Evolutionary conservation across 2,797 vertebrate species (phyloP).

Genomic region (Pangasius larnaudii): DNA sequence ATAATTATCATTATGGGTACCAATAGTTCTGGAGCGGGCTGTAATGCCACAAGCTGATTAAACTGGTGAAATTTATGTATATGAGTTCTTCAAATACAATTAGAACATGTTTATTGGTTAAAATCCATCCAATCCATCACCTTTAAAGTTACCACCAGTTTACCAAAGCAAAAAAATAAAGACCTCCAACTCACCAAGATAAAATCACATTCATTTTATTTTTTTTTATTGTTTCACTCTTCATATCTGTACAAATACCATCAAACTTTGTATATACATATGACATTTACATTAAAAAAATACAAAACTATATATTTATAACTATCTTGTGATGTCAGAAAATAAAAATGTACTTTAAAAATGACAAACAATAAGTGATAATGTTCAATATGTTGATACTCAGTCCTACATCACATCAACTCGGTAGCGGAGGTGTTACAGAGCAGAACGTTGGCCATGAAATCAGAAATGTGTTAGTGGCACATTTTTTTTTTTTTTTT

Average conservation of each 20-base stretch:
- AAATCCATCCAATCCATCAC: neutral
- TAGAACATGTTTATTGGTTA: neutral
- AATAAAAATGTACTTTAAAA: conserved; percentile 89
- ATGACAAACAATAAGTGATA: conserved; percentile 69
- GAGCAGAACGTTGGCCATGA: conserved; percentile 74
- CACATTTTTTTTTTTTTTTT: conserved; percentile 61
- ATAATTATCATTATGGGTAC: neutral
- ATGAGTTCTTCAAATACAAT: neutral
- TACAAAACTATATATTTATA: conserved; percentile 99
- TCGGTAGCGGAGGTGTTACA: conserved; percentile 71
- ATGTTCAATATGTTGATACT: conserved; percentile 70
- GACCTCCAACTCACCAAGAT: neutral
- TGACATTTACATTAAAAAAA: conserved; percentile 99
- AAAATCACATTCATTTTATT: conserved; percentile 56
- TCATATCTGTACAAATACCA: conserved; percentile 99
- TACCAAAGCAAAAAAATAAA: neutral
- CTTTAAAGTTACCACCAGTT: too few species aligned
- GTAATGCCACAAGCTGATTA: neutral
- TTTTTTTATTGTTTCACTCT: conserved; percentile 90
- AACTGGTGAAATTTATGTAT: neutral
- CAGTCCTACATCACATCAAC: conserved; percentile 70
- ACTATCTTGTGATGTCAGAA: conserved; percentile 97
- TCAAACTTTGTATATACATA: conserved; percentile 99
- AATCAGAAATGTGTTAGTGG: conserved; percentile 73
- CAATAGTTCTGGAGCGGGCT: neutral